Conservation (phyloP, 2,888 invertebrate species). For the Epinotia brunnichana region DNA sequence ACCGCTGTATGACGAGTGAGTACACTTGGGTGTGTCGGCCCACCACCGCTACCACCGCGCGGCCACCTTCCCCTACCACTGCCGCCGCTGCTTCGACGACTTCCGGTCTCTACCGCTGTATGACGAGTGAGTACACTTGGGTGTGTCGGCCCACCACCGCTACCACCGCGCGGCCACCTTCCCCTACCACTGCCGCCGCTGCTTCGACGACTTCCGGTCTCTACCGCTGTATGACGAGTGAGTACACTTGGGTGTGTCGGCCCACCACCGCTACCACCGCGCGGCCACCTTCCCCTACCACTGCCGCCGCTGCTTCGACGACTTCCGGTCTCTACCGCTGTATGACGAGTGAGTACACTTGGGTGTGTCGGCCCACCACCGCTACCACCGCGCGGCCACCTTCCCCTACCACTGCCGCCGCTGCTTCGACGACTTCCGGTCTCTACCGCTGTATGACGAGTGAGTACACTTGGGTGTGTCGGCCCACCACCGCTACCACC, state of each 20-base stretch:
- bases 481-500: no score
- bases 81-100: slow-evolving; percentile 68
- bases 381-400: slow-evolving; percentile 56
- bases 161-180: slow-evolving; percentile 66
- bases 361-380: no score
- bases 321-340: slow-evolving; percentile 52
- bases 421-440: slow-evolving; percentile 66
- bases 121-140: slow-evolving; percentile 55
- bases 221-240: slow-evolving; percentile 49
- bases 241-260: no score
- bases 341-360: slow-evolving; percentile 56
- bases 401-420: slow-evolving; percentile 74
- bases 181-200: slow-evolving; percentile 75
- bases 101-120: slow-evolving; percentile 53
- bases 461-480: slow-evolving; percentile 46
- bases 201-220: slow-evolving; percentile 62
- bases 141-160: slow-evolving; percentile 70
- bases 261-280: slow-evolving; percentile 75
- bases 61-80: slow-evolving; percentile 70
- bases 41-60: slow-evolving; percentile 76
- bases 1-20: slow-evolving; percentile 51
- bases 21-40: no score
- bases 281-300: slow-evolving; percentile 67
- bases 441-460: slow-evolving; percentile 47
- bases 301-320: slow-evolving; percentile 71